Conservation (phyloP, 2,113 vertebrate genomes). For the Boulengerochromis microlepis region DNA sequence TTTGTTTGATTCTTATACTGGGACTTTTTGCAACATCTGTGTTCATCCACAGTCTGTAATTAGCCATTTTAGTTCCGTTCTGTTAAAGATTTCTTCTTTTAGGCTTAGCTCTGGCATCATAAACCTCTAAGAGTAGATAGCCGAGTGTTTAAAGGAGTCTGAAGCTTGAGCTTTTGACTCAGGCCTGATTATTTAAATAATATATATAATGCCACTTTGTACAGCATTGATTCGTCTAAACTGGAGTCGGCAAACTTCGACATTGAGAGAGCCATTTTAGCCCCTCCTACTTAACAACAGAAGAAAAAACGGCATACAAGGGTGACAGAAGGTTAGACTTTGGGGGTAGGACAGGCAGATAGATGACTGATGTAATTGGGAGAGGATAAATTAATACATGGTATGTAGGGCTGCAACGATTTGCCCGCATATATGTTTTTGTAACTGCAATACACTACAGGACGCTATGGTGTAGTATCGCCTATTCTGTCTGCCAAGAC, state of each 20-base stretch:
- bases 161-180: neutral
- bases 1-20: neutral
- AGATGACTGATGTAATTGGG: neutral
- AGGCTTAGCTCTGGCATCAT: neutral
- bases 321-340: neutral
- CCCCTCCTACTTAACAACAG: neutral
- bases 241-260: neutral
- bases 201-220: neutral
- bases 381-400: neutral
- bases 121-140: neutral
- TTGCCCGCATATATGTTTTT: neutral
- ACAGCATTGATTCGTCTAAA: neutral
- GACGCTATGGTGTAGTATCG: neutral
- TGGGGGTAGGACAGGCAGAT: neutral
- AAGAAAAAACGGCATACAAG: fast-evolving
- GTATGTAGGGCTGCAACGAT: neutral
- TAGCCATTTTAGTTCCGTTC: neutral
- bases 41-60: neutral
- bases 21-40: neutral
- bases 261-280: neutral
- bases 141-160: neutral
- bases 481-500: neutral
- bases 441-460: neutral
- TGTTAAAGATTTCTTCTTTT: neutral
- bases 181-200: neutral